phyloP scores from a whole-genome alignment of 2,888 invertebrate genomes.

The Heliconius sara region DNA sequence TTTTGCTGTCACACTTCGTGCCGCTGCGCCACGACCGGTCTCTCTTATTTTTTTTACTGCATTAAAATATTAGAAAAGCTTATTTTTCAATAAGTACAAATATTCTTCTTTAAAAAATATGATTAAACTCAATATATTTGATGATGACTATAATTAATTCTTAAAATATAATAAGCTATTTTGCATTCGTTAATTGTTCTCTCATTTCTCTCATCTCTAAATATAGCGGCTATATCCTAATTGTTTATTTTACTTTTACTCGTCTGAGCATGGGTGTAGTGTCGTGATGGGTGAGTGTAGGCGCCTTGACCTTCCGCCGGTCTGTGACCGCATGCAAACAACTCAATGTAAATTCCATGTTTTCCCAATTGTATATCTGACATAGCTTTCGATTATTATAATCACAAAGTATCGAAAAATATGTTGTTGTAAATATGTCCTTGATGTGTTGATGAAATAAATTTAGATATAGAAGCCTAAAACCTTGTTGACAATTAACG shows the following conservation, averaged over 20 bases:
- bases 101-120: not conserved
- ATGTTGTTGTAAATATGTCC: not conserved
- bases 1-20: too few species aligned
- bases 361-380: slow-evolving; percentile 44
- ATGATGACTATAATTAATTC: not conserved
- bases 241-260: not conserved
- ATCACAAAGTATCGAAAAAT: not conserved
- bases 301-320: slow-evolving; percentile 69
- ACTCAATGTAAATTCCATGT: slow-evolving; percentile 44
- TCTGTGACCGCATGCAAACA: slow-evolving; percentile 65
- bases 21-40: too few species aligned
- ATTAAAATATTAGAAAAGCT: not conserved
- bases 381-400: slow-evolving; percentile 18
- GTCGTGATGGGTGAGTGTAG: slow-evolving; percentile 34
- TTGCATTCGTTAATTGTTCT: not conserved
- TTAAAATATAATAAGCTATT: not conserved
- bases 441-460: not conserved
- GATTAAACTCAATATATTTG: not conserved
- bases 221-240: not conserved
- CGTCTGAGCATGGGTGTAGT: slow-evolving; percentile 41
- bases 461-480: not conserved
- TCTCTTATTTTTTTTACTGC: too few species aligned
- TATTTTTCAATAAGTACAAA: not conserved
- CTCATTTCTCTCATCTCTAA: not conserved
- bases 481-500: not conserved